Conservation (phyloP, 2,797 vertebrate species). For the Eleutherodactylus coqui region DNA sequence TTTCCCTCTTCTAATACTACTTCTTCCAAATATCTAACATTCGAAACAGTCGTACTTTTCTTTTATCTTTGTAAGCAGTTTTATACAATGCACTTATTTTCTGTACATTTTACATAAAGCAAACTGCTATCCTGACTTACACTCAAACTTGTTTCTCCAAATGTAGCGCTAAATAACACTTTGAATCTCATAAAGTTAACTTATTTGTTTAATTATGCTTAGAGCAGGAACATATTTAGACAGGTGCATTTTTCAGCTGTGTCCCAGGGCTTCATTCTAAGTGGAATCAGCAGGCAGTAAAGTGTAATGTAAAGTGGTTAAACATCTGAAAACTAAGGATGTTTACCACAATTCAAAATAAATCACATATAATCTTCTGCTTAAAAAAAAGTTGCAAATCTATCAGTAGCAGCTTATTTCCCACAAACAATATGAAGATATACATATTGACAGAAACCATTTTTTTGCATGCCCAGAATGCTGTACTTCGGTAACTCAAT, state of each 20-base stretch:
- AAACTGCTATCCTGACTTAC: neutral
- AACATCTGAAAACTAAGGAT: slow-evolving; percentile 40
- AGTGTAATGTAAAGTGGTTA: slow-evolving; percentile 47
- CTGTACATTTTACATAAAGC: neutral
- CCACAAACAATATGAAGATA: slow-evolving; percentile 14
- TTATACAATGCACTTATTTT: slow-evolving; percentile 29
- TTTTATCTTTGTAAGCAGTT: slow-evolving; percentile 34
- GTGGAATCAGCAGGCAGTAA: slow-evolving; percentile 41
- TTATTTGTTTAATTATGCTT: slow-evolving; percentile 55
- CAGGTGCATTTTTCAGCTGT: slow-evolving; percentile 49
- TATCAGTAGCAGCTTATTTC: neutral
- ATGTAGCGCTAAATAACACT: slow-evolving; percentile 20
- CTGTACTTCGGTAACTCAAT: neutral
- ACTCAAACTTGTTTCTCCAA: slow-evolving; percentile 7
- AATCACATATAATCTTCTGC: neutral
- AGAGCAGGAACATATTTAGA: slow-evolving; percentile 17
- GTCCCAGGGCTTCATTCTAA: slow-evolving; percentile 45
- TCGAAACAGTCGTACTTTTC: neutral
- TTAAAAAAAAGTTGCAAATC: slow-evolving; percentile 1
- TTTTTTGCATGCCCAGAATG: neutral
- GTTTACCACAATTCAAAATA: slow-evolving; percentile 15
- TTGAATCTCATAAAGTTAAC: slow-evolving; percentile 45
- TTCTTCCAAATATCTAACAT: neutral
- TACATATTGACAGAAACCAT: neutral
- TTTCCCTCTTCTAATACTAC: neutral